Base-by-base conservation (phyloP, 2,888 invertebrate species). In the Marasmarcha lunaedactyla region DNA sequence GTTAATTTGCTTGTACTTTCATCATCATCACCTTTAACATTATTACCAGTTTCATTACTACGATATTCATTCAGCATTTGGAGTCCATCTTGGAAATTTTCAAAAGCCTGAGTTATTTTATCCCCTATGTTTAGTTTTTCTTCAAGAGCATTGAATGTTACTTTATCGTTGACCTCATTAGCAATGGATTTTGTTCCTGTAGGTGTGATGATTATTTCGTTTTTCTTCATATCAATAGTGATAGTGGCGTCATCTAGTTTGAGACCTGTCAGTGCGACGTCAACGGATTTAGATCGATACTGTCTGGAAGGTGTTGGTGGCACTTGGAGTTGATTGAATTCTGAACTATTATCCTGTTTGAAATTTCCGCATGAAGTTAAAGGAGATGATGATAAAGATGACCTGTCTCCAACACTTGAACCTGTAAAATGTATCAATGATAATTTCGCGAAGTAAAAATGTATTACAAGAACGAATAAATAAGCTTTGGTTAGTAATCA, bases 261-360 rank as follows among this genome's bases (percentile, higher is more conserved):
- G 2, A 81, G 47, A 1, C 69, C 69, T 1, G 71, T 56, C 1
- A 84, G 63, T 1, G 84, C 72, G 1, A 85, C 79, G 45, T 87
- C 87, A 1, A 87, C 83, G 0, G 87, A 87, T 60, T 83, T 85
- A 0, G 87, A 87, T 27, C 87, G 63, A 46, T 66, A 70, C 46
- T 85, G 85, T 43, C 83, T 71, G 26, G 70, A 64, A 41, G 72
- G 72, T 12, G 68, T 59, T 41, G 59, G 42, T 10, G 81, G 81
- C 10, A 77, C 59, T 45, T 66, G 63, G 0, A 81, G 57, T 52
- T 79, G 81, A 50, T 77, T 74, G 1, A 63, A 41, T 13, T 78
- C 81, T 4, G 52, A 35, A 43, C 40, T 53, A 3, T 42, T 43
- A 4, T 76, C 71, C 49, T 64, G 70, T 46, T 72, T 79, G 43